These are phyloP conservation scores for Cepphus grylle DNA, from an alignment of 2,113 vertebrate species.

Conservation along the genomic window DNA sequence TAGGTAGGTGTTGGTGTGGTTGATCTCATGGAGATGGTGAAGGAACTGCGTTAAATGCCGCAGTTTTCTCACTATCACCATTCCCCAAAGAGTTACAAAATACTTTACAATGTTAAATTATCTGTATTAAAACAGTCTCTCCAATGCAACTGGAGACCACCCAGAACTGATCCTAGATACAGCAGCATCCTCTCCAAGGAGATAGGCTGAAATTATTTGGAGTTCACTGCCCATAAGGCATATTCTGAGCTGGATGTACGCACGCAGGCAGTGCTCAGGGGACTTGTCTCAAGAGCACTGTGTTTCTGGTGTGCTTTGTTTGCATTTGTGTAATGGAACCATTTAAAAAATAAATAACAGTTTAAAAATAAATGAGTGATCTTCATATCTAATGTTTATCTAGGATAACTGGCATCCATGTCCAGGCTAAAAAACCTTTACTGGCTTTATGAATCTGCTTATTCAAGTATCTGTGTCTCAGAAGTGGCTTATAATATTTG, in stretches of 20 bases:
- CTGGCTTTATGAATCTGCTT: background rate
- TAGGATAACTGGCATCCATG: background rate
- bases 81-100: background rate
- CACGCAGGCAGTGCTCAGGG: background rate
- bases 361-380: constrained; percentile 54
- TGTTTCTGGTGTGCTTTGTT: constrained; percentile 39
- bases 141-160: constrained; percentile 31
- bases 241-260: background rate
- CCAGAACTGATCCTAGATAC: constrained; percentile 15
- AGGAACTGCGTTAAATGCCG: background rate
- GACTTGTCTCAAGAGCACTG: background rate
- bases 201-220: background rate
- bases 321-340: constrained; percentile 41
- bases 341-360: constrained; percentile 49
- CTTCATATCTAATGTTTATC: constrained; percentile 29
- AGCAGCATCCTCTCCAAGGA: constrained; percentile 23
- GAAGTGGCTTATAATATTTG: background rate
- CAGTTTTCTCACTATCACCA: background rate
- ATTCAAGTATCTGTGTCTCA: constrained; percentile 31
- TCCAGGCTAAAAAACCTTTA: background rate
- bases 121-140: background rate
- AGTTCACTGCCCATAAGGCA: background rate
- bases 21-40: background rate
- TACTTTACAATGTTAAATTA: background rate
- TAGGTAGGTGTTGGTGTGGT: background rate